Conservation (phyloP, 64 coral and sea anemone species). For the Stichodactyla helianthus region DNA sequence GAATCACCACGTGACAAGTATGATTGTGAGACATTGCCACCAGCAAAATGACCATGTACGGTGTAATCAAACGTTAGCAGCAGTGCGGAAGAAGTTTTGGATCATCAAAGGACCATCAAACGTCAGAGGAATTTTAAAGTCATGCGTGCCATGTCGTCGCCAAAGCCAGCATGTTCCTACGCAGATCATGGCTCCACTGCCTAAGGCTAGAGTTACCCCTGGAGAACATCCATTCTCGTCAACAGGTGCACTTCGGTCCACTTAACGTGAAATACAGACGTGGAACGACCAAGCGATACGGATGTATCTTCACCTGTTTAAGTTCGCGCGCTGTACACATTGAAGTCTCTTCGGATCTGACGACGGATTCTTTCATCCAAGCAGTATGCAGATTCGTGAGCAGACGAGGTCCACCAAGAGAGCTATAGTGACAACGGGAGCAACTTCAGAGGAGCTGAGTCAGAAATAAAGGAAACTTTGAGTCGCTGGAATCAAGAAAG, state of each 20-base stretch:
- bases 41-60: conserved; percentile 15
- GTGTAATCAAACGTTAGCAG: conserved; percentile 3
- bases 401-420: conserved; percentile 24
- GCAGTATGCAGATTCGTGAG: conserved; percentile 23
- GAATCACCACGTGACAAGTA: conserved; percentile 15
- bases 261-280: conserved; percentile 1
- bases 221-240: conserved; percentile 9
- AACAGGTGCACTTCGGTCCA: conserved; percentile 43
- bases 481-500: background rate
- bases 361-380: conserved; percentile 3
- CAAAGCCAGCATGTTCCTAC: background rate
- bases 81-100: conserved; percentile 24
- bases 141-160: conserved; percentile 14
- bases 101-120: background rate
- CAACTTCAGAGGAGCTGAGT: conserved; percentile 52
- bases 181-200: conserved; percentile 36
- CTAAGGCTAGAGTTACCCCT: background rate
- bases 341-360: conserved; percentile 10
- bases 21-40: conserved; percentile 30
- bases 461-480: background rate
- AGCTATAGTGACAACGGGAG: conserved; percentile 54
- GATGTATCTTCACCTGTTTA: conserved; percentile 43
- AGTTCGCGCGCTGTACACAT: conserved; percentile 33
- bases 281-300: conserved; percentile 15
- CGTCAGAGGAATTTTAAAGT: background rate